These are phyloP conservation scores for Mastomys natalensis DNA, from an alignment of 2,113 vertebrate species.

Conservation along the genomic window DNA sequence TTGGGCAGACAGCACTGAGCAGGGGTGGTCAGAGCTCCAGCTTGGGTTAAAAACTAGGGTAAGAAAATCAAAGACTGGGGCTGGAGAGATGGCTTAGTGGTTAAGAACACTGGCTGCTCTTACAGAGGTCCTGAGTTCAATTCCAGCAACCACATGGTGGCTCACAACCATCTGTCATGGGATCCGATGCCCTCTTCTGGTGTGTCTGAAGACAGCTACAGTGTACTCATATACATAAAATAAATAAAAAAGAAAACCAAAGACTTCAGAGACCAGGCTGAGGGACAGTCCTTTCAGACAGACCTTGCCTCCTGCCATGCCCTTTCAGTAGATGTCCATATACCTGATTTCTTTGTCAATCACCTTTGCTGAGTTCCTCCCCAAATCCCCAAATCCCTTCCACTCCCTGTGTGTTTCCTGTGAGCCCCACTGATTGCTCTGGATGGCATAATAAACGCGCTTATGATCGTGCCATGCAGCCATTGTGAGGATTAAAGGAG, in stretches of 20 bases:
- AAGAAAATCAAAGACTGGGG: too few species aligned
- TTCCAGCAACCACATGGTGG: too few species aligned
- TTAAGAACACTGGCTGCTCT: too few species aligned
- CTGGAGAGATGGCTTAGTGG: too few species aligned
- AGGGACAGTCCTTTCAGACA: not conserved
- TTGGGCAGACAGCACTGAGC: not conserved
- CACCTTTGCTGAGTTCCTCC: not conserved
- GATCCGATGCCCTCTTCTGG: too few species aligned
- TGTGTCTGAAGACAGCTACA: too few species aligned
- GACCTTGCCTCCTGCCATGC: not conserved
- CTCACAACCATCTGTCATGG: too few species aligned
- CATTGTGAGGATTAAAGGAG: not conserved
- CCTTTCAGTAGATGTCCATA: not conserved
- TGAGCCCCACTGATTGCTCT: not conserved
- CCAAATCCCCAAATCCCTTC: not conserved
- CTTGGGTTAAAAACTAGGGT: not conserved
- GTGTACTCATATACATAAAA: too few species aligned
- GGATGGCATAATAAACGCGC: fast-evolving
- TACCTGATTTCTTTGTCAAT: not conserved
- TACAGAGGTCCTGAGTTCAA: too few species aligned
- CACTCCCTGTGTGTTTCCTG: not conserved
- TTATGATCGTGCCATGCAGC: fast-evolving
- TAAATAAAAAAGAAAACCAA: too few species aligned
- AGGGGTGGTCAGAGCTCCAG: not conserved
- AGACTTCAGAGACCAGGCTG: not conserved